Evolutionary conservation across 2,797 vertebrate species (phyloP), one percentile per base, ranked within the genome.

Genomic region (Lates japonicus): DNA sequence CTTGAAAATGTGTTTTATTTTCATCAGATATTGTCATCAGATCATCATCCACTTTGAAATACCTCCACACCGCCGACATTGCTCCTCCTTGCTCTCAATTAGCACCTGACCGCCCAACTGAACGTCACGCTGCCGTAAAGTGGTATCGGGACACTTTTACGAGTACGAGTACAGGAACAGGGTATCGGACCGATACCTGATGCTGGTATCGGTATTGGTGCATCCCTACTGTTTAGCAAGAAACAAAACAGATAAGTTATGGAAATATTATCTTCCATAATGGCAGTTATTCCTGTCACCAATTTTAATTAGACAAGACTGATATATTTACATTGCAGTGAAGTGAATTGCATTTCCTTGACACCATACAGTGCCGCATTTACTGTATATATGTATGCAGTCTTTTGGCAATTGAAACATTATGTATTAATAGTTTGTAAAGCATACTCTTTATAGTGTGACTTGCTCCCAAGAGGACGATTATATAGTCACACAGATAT

Each of bases 401-500:
- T 60, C 35, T 12, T 76, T 76, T 64, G 6, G 80, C 83, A 81
- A 86, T 74, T 60, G 39, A 81, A 82, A 82, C 77, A 81, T 81
- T 74, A 78, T 31, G 29, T 80, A 80, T 82, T 81, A 81, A 85
- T 60, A 70, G 78, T 85, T 90, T 76, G 70, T 57, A 61, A 83
- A 85, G 41, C 70, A 71, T 39, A 90, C 60, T 80, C 73, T 91
- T 90, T 89, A 83, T 82, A 75, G 65, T 63, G 67, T 3, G 64
- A 78, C 87, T 76, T 84, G 60, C 72, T 90, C 91, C 88, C 88
- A 70, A 58, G 91, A 91, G 93, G 79, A 86, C 14, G 78, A 86
- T 92, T 91, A 88, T 83, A 78, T 77, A 72, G 89, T 83, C 84
- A 76, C 79, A 84, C 88, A 61, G 76, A 88, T 91, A 92, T 88